Evolutionary conservation across 2,797 vertebrate genomes (phyloP), one percentile per base, ranked within the genome.

Genomic region (Bufotes viridis): DNA sequence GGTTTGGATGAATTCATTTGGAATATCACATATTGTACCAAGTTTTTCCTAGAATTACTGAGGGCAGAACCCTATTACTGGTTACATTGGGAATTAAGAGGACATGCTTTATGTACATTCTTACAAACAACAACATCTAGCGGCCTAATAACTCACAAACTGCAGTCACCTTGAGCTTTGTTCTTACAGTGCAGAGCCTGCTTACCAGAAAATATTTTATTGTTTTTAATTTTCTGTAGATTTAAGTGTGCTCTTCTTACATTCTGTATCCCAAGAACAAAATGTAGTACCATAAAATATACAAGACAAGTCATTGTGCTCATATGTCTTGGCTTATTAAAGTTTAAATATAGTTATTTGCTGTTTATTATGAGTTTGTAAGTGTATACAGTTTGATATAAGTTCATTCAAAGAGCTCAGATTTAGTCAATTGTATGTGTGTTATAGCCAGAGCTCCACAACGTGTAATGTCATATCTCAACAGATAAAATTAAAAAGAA

Each of bases 201-300:
- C 65, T 65, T 81, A 65, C 51, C 13, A 49, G 60, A 61, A 80
- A 81, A 81, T 81, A 81, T 81, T 81, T 80, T 81, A 81, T 65
- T 81, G 79, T 34, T 81, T 81, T 70, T 67, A 69, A 69, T 70
- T 70, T 69, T 15, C 49, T 49, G 24, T 65, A 20, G 34, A 81
- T 49, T 65, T 63, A 81, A 65, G 34, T n/a, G 13, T n/a, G 58
- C 26, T 58, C 29, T 81, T 42, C 18, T 34, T 5, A 24, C 42
- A 81, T 29, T 80, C 57, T 60, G 26, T 80, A 61, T 22, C 8
- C 17, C 1, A 63, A 15, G 11, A 63, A 63, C 79, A 65, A 61
- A 49, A 79, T 14, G 3, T 6, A 65, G n/a, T 9, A 42, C 60
- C 20, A 81, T 81, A 65, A 81, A 81, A 49, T 42, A 20, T 81